A percentile compares a stretch with the other conserved stretches of the same genome.
These are phyloP conservation scores for Pomatorhinus ruficollis DNA, from an alignment of 2,113 vertebrate species.

Conservation along the genomic window DNA sequence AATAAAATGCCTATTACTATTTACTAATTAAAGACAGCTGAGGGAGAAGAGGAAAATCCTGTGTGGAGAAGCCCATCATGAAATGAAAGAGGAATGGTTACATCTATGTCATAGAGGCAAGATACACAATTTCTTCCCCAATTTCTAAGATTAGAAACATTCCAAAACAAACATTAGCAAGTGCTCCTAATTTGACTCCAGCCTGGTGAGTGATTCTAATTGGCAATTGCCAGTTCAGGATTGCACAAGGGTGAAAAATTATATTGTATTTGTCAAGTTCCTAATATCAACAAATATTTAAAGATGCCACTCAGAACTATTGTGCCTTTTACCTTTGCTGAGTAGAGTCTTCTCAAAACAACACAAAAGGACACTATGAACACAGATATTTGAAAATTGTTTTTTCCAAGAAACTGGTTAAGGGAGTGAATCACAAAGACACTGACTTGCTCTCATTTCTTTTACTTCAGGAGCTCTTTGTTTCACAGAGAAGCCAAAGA, in stretches of 20 bases:
- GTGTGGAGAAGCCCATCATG: neutral
- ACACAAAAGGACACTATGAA: neutral
- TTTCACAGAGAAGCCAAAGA: neutral
- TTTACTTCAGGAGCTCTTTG: constrained; percentile 1
- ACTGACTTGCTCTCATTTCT: neutral
- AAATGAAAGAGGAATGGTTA: neutral
- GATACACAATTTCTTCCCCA: neutral
- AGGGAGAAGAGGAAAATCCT: neutral
- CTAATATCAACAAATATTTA: neutral
- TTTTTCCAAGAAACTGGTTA: neutral
- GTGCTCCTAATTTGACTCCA: neutral
- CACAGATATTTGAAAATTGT: neutral
- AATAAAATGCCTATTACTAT: neutral
- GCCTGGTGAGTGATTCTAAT: neutral
- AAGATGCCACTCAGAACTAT: neutral
- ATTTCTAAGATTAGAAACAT: neutral
- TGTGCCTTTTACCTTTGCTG: neutral
- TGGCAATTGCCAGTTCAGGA: neutral
- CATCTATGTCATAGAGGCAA: neutral
- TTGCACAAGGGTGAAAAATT: neutral
- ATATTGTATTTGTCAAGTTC: neutral
- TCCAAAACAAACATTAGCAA: neutral
- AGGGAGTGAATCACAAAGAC: neutral
- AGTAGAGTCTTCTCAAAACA: neutral
- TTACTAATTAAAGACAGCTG: neutral